Evolutionary conservation across 2,113 vertebrate genomes (phyloP).

Genomic region (Larimichthys polyactis): DNA sequence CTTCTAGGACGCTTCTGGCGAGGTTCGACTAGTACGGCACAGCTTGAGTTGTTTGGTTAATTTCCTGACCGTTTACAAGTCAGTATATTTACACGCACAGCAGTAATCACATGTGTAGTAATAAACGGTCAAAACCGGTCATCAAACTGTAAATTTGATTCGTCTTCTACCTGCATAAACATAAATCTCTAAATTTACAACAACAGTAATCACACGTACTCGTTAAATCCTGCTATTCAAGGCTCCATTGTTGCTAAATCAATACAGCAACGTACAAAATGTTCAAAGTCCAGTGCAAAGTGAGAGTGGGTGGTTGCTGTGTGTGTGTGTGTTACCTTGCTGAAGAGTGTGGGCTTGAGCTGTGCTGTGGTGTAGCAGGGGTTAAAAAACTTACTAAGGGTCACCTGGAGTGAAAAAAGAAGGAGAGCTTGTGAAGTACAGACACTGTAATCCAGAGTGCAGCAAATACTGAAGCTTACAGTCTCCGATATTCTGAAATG

Average conservation of each 20-base stretch:
- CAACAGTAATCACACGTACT: neutral
- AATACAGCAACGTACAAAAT: neutral
- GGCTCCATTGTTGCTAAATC: neutral
- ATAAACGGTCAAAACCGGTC: too few relatives aligned
- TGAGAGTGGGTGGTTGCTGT: neutral
- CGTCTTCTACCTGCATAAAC: too few relatives aligned
- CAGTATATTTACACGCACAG: too few relatives aligned
- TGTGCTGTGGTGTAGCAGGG: slow-evolving; percentile 98
- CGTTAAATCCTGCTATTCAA: neutral
- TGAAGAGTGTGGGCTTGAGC: slow-evolving; percentile 96
- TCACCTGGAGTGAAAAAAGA: slow-evolving; percentile 85
- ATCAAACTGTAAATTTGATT: too few relatives aligned
- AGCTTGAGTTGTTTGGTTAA: too few relatives aligned
- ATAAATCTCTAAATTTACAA: neutral
- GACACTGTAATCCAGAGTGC: neutral
- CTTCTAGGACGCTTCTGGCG: too few relatives aligned
- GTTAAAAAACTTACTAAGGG: slow-evolving; percentile 96
- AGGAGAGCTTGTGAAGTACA: neutral
- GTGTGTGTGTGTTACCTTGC: slow-evolving; percentile 88
- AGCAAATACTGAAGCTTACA: neutral
- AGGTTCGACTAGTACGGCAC: too few relatives aligned
- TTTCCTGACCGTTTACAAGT: too few relatives aligned
- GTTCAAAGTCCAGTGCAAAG: neutral
- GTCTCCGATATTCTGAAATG: neutral
- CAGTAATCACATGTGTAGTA: too few relatives aligned